These are phyloP conservation scores for Micrasema longulum DNA, from an alignment of 1,140 invertebrate genomes.

Conservation along the genomic window DNA sequence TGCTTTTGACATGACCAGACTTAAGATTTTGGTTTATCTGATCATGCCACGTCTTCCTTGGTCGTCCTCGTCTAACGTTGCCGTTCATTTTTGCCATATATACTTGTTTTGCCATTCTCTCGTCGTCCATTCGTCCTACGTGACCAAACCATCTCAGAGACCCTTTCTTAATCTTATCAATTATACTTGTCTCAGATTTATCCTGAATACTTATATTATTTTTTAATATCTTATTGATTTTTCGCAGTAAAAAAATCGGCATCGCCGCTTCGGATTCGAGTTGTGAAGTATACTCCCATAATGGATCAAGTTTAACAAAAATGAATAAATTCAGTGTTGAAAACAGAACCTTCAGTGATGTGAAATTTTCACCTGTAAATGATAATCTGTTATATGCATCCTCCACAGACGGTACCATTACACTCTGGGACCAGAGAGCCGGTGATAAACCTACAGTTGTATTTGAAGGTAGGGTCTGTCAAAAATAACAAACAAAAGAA, in stretches of 20 bases:
- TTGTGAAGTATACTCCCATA: conserved; percentile 62
- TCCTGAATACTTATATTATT: neutral
- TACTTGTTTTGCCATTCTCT: too few species aligned
- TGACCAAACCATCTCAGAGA: too few species aligned
- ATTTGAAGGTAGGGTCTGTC: conserved; percentile 75
- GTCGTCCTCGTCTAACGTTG: too few species aligned
- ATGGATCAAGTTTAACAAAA: conserved; percentile 56
- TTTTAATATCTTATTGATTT: conserved; percentile 43
- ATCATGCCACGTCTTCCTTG: too few species aligned
- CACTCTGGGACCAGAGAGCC: conserved; percentile 74
- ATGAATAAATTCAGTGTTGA: conserved; percentile 63
- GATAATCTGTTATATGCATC: conserved; percentile 73
- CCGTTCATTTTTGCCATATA: too few species aligned
- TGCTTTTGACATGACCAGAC: too few species aligned
- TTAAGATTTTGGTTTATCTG: too few species aligned
- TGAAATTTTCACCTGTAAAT: conserved; percentile 73
- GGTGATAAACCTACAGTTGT: conserved; percentile 67
- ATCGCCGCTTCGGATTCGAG: conserved; percentile 59
- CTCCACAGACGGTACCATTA: conserved; percentile 71
- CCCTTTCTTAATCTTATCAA: too few species aligned
- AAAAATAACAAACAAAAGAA: too few species aligned
- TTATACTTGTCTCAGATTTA: too few species aligned
- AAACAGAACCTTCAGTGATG: conserved; percentile 66
- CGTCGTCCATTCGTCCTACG: too few species aligned
- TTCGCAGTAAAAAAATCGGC: conserved; percentile 59